Evolutionary conservation across 1,140 invertebrate species (phyloP).

Genomic region (Pectinophora gossypiella): DNA sequence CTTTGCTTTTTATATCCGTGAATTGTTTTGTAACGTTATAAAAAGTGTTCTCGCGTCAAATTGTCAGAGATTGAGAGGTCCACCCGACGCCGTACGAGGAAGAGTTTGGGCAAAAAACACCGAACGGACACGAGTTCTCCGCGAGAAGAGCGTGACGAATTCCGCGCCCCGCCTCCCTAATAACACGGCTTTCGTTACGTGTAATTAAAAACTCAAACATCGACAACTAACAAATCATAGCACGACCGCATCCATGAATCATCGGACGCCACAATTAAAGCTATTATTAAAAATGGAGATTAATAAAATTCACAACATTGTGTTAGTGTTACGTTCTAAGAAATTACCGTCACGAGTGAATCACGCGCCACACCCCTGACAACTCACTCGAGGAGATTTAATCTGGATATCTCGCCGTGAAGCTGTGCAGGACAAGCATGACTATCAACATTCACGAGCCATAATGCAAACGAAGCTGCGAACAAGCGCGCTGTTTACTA

Average conservation of each 20-base stretch:
- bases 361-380: slow-evolving; percentile 52
- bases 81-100: slow-evolving; percentile 10
- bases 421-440: slow-evolving; percentile 46
- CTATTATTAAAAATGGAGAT: slow-evolving; percentile 50
- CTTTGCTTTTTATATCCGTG: slow-evolving; percentile 16
- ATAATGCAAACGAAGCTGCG: slow-evolving; percentile 32
- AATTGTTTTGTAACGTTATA: slow-evolving; percentile 17
- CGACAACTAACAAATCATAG: slow-evolving; percentile 59
- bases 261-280: slow-evolving; percentile 54
- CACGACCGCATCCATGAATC: slow-evolving; percentile 47
- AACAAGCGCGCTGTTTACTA: slow-evolving; percentile 40
- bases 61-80: slow-evolving; percentile 30
- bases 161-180: slow-evolving; percentile 48
- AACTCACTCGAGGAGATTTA: slow-evolving; percentile 43
- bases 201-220: slow-evolving; percentile 71
- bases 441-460: slow-evolving; percentile 40
- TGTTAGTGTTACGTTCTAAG: slow-evolving; percentile 38
- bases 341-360: slow-evolving; percentile 45
- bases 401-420: slow-evolving; percentile 53
- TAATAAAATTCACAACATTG: slow-evolving; percentile 56
- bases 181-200: slow-evolving; percentile 60
- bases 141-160: slow-evolving; percentile 35
- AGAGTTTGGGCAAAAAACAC: slow-evolving; percentile 17
- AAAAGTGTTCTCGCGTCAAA: slow-evolving; percentile 21
- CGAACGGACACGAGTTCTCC: slow-evolving; percentile 4